Base-by-base conservation (phyloP, 2,113 vertebrate genomes). In the Neogale vison region DNA sequence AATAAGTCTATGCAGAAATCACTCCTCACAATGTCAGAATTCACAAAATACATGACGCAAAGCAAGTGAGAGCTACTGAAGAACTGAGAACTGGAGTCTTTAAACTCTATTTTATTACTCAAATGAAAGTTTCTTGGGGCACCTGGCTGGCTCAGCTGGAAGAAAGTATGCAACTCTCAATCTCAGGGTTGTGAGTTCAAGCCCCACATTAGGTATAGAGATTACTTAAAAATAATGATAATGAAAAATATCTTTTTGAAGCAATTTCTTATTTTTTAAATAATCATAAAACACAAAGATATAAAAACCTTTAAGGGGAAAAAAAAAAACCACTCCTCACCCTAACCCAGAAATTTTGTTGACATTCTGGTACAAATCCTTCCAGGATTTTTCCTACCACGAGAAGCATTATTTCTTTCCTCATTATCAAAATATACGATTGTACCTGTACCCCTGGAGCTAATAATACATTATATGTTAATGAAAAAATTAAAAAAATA, bases 1-100 rank as follows among this genome's bases (percentile, higher is more conserved):
- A 94, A 85, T 88, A 90, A 88, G 90, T 93, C 65, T 91, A 95
- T 81, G 80, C 61, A 93, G 36, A 97, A 97, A 98, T 96, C 92
- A 96, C 87, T 84, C 87, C 29, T 71, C 80, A 80, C 61, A 96
- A 84, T n/a, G 72, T 50, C 97, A 96, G 74, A 95, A 96, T 83
- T 93, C 92, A 96, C 79, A 89, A 94, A 88, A 88, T 91, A 96
- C 96, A 90, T 59, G 79, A 84, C 76, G 47, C 72, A 96, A 90
- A 96, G 74, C 71, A 93, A 96, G 79, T 80, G 81, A 83, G 61
- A 92, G 61, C 59, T 85, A 85, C 42, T 55, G 3, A 39, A 93
- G 6, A 63, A 31, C 1, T 96, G 63, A 96, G 45, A 96, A 90
- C 7, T 63, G 20, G 20, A 93, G n/a, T 42, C 34, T 77, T 96